These are phyloP conservation scores for Coleophora flavipennella DNA, from an alignment of 2,888 invertebrate species.

Conservation along the genomic window DNA sequence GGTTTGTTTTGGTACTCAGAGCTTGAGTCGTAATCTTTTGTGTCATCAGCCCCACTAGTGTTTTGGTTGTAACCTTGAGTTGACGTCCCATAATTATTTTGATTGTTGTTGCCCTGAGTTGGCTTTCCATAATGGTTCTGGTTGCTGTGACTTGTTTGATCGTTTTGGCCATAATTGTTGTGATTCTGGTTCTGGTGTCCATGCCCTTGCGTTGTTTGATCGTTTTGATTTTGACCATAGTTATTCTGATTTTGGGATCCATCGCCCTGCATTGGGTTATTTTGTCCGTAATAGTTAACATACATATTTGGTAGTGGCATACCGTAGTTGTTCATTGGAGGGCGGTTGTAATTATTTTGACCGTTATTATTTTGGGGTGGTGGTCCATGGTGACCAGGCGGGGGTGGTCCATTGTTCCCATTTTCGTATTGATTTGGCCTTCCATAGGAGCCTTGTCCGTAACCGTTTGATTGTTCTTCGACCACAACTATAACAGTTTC, in stretches of 20 bases:
- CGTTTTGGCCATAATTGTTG: constrained; percentile 7
- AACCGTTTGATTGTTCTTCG: constrained; percentile 18
- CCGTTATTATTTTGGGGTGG: neutral
- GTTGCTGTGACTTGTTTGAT: constrained; percentile 6
- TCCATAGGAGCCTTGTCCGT: constrained; percentile 14
- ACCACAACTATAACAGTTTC: constrained; percentile 29
- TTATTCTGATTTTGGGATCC: neutral
- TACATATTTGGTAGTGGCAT: too few relatives aligned
- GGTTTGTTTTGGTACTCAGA: constrained; percentile 4
- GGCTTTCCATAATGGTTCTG: constrained; percentile 9
- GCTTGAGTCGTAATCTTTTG: constrained; percentile 6
- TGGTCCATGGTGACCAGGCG: constrained; percentile 8
- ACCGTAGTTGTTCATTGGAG: neutral
- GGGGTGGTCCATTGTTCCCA: constrained; percentile 14
- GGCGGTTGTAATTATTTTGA: neutral
- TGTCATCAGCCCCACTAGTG: neutral
- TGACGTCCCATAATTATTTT: constrained; percentile 10
- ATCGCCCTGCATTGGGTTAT: neutral
- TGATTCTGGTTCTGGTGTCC: constrained; percentile 5
- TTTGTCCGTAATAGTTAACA: neutral
- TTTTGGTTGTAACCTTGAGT: neutral
- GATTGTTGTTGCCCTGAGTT: constrained; percentile 4
- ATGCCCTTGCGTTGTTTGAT: constrained; percentile 6
- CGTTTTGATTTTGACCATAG: constrained; percentile 7
- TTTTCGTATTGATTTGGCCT: constrained; percentile 9